Base-by-base conservation (phyloP, 2,797 vertebrate genomes). In the Triplophysa yarkandensis region DNA sequence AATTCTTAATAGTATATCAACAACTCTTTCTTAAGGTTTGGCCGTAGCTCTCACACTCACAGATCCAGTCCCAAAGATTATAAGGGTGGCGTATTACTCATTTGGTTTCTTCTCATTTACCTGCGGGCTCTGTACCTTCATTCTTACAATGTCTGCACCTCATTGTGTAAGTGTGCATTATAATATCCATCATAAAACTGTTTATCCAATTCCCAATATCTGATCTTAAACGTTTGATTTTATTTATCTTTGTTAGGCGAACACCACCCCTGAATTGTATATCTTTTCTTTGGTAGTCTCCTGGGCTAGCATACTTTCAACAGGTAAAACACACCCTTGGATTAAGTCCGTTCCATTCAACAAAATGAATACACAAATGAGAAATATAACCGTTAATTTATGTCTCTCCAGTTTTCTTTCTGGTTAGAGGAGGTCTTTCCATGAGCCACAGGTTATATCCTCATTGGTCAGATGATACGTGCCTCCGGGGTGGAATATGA, bases 31-130 rank as follows among this genome's bases (percentile, higher is more conserved):
- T 1, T 5, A 43, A 96, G 94, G 92, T 3, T 89, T 95, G 52
- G 82, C 92, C 0, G 84, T 94, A 69, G 71, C 90, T 4, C 88
- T 95, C 48, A 89, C 89, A 0, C 6, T 87, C 46, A 77, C 87
- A 28, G 90, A 95, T 17, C 92, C 86, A 0, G 82, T 92, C 66
- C 90, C 93, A 1, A 81, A 77, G 74, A 86, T 85, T 43, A 66
- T 93, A 34, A 87, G 83, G 83, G 83, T 81, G 4, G 74, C 85
- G 46, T 90, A 87, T 74, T 86, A 90, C 8, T 65, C 84, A 41
- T 94, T 94, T 30, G 94, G 93, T 16, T 77, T 91, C 5, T 78
- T 92, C 5, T 92, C 93, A 3, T 93, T 93, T 43, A 82, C 84
- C 8, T 89, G 93, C 1, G 95, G 93, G 36, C 68, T 89, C 19